Evolutionary conservation across 2,113 vertebrate genomes (phyloP), one percentile per base, ranked within the genome.

Genomic region (Phaethon lepturus): DNA sequence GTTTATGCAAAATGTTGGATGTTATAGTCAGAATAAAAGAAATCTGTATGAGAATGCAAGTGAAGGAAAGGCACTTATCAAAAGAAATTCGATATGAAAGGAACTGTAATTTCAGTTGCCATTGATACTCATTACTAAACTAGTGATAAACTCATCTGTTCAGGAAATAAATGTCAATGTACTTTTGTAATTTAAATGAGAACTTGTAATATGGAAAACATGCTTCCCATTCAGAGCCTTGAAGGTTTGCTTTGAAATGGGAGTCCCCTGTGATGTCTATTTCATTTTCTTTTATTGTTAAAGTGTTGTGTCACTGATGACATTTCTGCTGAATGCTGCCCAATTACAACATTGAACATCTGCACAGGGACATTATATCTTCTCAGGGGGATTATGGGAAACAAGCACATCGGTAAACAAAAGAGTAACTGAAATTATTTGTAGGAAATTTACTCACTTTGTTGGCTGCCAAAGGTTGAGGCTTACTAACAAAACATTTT

Each of bases 161-260:
- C 77, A 94, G 96, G 94, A 97, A 94, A 96, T 66, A 95, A 95
- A 95, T 90, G 95, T 93, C 96, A 92, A 29, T 40, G 74, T 17
- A 89, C 93, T 97, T 97, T 96, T 97, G 91, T 97, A 93, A 97
- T 97, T 97, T 96, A 97, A 98, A 97, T 97, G 94, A 97, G 96
- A 90, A 76, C 86, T 95, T 92, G 76, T 95, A 95, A 96, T 86
- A 85, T 85, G 93, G 97, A 95, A 96, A 97, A 95, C 90, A 93
- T 75, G 77, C 94, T 96, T 94, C 90, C 77, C 17, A n/a, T 88
- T 95, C 85, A 53, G 90, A 78, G 87, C 92, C 90, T 94, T 95
- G 95, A 97, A 98, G 79, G 80, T 93, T 93, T 90, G 59, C 96
- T 98, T 98, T 98, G 97, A 97, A 98, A 96, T 42, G 74, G 87